These are phyloP conservation scores for Pseudomyrmex concolor DNA, from an alignment of 1,140 invertebrate genomes.

Conservation along the genomic window DNA sequence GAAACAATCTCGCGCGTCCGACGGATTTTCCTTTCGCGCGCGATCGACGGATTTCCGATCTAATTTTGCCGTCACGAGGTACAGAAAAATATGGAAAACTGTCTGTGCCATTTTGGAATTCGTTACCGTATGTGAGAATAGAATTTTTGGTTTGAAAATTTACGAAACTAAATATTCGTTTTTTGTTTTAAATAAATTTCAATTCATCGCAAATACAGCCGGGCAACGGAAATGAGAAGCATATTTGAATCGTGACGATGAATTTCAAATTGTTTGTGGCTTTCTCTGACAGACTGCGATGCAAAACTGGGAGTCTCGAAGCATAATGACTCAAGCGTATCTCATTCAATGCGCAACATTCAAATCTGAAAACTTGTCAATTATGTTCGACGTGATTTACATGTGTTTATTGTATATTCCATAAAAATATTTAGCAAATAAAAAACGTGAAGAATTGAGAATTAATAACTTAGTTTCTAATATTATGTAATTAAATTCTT, in stretches of 20 bases:
- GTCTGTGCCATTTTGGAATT: background rate
- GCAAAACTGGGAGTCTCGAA: slow-evolving; percentile 31
- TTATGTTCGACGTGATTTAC: background rate
- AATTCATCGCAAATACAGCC: background rate
- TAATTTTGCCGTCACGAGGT: background rate
- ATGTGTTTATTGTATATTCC: no score
- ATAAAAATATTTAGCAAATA: no score
- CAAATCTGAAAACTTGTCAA: background rate
- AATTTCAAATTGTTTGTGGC: slow-evolving; percentile 24
- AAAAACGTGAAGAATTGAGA: no score
- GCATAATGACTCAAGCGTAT: slow-evolving; percentile 52
- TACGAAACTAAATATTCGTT: slow-evolving; percentile 18
- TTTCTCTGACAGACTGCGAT: slow-evolving; percentile 40
- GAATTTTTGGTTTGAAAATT: background rate
- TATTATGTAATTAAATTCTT: no score
- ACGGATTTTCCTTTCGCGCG: slow-evolving; percentile 13
- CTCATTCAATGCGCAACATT: background rate
- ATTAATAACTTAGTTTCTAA: no score
- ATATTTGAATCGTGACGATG: slow-evolving; percentile 7
- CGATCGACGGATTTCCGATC: slow-evolving; percentile 23
- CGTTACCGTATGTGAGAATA: background rate
- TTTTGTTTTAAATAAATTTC: no score
- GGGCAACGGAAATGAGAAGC: slow-evolving; percentile 18
- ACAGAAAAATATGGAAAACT: background rate
- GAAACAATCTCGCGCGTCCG: background rate